phyloP scores from a whole-genome alignment of 2,113 vertebrate species.

The Dicrurus megarhynchus region DNA sequence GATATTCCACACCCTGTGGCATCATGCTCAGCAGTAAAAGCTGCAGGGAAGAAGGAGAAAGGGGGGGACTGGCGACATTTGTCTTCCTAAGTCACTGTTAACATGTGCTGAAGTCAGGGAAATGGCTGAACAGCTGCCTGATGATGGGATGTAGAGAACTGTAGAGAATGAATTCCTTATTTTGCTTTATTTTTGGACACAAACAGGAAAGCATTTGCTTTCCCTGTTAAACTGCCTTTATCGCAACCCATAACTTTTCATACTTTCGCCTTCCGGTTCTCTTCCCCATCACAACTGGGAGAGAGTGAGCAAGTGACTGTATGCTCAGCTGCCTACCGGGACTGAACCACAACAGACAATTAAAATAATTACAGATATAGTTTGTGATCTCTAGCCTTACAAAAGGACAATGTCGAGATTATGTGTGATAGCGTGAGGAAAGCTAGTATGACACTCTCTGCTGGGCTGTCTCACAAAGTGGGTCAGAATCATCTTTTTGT shows the following conservation, averaged over 20 bases:
- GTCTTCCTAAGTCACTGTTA: not conserved
- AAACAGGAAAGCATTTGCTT: not conserved
- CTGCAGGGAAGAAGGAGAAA: not conserved
- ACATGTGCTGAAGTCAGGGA: not conserved
- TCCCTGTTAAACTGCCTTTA: not conserved
- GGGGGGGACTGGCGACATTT: not conserved
- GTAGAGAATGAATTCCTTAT: not conserved
- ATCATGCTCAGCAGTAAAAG: not conserved
- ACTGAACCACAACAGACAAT: not conserved
- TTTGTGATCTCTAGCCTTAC: not conserved
- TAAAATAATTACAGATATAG: not conserved
- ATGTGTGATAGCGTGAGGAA: not conserved
- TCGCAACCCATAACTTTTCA: not conserved
- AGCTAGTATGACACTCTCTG: not conserved
- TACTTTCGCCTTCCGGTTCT: not conserved
- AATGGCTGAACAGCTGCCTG: not conserved
- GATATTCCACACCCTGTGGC: not conserved
- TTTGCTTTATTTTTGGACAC: not conserved
- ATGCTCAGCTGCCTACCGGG: not conserved
- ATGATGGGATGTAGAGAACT: not conserved
- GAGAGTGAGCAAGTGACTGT: not conserved
- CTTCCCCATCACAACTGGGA: not conserved
- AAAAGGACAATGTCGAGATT: not conserved
- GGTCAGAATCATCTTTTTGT: not conserved
- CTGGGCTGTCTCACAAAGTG: not conserved